phyloP scores from a whole-genome alignment of 2,797 vertebrate genomes.

The Tokudaia tokunoshimensis region DNA sequence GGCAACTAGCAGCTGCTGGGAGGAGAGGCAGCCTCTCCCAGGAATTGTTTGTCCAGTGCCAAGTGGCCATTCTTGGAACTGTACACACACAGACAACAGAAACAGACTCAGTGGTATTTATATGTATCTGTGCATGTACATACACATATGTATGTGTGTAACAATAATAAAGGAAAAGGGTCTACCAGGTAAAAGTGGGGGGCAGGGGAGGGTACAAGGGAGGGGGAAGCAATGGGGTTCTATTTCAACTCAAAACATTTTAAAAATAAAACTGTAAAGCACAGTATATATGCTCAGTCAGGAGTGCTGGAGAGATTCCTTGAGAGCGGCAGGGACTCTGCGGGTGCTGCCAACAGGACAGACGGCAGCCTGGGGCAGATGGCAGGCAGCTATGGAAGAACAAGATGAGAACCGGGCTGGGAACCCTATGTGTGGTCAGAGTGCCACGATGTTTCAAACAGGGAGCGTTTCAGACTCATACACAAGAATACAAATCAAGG shows the following conservation, averaged over 20 bases:
- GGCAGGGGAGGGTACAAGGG: fast-evolving
- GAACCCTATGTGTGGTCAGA: background rate
- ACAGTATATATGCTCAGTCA: background rate
- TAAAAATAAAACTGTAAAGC: background rate
- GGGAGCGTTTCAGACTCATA: background rate
- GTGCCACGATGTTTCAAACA: too few relatives aligned
- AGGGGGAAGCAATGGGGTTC: background rate
- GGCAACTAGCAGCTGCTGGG: background rate
- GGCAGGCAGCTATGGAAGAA: background rate
- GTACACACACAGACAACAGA: background rate
- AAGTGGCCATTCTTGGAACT: too few relatives aligned
- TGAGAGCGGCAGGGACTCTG: too few relatives aligned
- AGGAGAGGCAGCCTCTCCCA: background rate
- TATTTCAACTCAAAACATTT: background rate
- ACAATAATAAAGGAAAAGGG: background rate
- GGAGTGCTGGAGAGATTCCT: too few relatives aligned
- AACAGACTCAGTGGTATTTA: background rate
- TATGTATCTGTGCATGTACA: background rate
- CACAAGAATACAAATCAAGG: background rate
- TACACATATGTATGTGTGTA: background rate
- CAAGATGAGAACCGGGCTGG: background rate
- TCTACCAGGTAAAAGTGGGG: background rate
- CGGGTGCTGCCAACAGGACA: background rate
- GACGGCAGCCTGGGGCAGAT: background rate
- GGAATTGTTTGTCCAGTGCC: background rate